Percentiles rank a stretch among this genome's conserved stretches.
Conservation (phyloP, 1,140 invertebrate genomes). For the Drosophila rufa region DNA sequence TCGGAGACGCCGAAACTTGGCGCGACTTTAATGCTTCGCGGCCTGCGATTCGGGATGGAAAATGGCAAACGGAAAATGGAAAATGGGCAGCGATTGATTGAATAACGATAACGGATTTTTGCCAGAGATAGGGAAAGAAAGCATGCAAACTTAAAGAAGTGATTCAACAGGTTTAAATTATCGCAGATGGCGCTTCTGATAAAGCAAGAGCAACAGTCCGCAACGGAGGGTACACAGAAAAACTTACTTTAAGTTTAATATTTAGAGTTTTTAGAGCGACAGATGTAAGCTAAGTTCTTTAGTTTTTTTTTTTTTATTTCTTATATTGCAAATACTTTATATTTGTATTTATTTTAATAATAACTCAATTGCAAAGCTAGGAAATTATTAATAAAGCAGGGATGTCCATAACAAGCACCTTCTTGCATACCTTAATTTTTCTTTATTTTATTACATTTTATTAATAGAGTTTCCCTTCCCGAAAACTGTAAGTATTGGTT, state of each 20-base stretch:
- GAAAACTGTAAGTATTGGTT: no score
- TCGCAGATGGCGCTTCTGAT: constrained; percentile 7
- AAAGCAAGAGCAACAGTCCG: constrained; percentile 31
- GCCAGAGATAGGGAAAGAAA: constrained; percentile 8
- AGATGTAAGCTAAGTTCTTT: rapidly evolving
- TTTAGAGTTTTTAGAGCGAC: not conserved
- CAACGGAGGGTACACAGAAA: constrained; percentile 6
- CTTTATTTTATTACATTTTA: no score
- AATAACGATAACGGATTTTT: constrained; percentile 39
- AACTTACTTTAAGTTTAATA: not conserved
- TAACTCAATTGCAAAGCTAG: not conserved
- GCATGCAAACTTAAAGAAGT: constrained; percentile 9
- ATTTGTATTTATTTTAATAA: no score
- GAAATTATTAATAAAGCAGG: not conserved
- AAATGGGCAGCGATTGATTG: constrained; percentile 37
- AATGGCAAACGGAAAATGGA: constrained; percentile 9
- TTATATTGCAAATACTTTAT: not conserved
- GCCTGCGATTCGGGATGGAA: not conserved
- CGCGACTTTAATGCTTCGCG: constrained; percentile 30
- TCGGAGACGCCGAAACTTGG: not conserved
- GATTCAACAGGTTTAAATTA: constrained; percentile 23
- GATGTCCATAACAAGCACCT: no score
- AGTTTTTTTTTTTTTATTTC: not conserved
- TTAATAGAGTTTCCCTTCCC: not conserved
- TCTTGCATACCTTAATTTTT: no score